phyloP scores from a whole-genome alignment of 1,140 invertebrate genomes.

The Pararge aegeria region DNA sequence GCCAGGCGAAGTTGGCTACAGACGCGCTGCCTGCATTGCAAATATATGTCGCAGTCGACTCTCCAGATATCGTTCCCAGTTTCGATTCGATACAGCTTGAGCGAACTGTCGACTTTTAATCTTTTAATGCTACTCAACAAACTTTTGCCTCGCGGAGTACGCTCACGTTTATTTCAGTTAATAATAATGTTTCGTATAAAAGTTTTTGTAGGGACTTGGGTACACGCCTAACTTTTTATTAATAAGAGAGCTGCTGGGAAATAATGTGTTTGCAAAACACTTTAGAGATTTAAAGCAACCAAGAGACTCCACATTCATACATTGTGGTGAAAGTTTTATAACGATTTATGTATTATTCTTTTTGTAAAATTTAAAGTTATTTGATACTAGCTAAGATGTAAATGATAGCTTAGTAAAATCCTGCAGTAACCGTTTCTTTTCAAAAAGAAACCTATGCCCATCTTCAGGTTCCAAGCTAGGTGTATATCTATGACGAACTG shows the following conservation, averaged over 20 bases:
- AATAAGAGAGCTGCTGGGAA: background rate
- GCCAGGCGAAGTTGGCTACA: constrained; percentile 71
- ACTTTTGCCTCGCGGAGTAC: constrained; percentile 55
- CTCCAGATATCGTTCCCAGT: constrained; percentile 61
- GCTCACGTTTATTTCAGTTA: constrained; percentile 43
- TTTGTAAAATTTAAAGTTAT: no score
- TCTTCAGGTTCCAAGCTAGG: no score
- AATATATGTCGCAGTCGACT: constrained; percentile 68
- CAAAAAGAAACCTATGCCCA: no score
- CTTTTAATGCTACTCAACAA: constrained; percentile 78
- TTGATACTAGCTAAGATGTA: no score
- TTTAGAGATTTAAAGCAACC: no score
- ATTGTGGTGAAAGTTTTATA: no score
- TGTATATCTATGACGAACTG: no score
- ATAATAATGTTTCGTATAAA: constrained; percentile 31
- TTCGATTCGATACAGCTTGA: constrained; percentile 68
- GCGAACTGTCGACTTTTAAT: constrained; percentile 75
- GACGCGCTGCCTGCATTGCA: constrained; percentile 75
- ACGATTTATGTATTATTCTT: no score
- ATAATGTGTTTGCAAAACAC: background rate
- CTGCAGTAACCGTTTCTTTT: no score
- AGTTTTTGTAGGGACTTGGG: constrained; percentile 16
- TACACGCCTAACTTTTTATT: background rate
- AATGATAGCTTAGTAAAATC: no score
- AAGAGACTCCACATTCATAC: no score